These are phyloP conservation scores for Mugil cephalus DNA, from an alignment of 2,113 vertebrate species.

Conservation along the genomic window DNA sequence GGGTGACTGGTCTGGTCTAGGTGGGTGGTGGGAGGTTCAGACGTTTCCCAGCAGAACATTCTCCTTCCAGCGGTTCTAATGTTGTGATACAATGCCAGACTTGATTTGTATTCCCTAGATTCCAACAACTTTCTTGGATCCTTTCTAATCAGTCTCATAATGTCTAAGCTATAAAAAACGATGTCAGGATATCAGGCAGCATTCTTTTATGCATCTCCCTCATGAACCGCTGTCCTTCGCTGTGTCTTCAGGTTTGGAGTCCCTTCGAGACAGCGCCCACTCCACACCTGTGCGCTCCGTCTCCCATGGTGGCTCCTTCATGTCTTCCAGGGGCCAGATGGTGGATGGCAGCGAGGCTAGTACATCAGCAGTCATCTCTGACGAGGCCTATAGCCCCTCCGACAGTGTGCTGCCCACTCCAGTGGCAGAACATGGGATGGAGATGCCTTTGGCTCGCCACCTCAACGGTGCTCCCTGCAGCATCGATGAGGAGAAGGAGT, in stretches of 20 bases:
- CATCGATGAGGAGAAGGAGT: conserved; percentile 89
- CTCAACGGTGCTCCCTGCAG: conserved; percentile 90
- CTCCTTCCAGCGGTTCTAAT: too few relatives aligned
- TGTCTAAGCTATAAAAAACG: too few relatives aligned
- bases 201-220: not conserved
- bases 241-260: conserved; percentile 89
- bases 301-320: conserved; percentile 89
- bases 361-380: conserved; percentile 87
- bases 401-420: conserved; percentile 94
- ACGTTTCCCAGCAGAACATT: too few relatives aligned
- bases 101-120: too few relatives aligned
- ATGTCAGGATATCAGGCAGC: too few relatives aligned
- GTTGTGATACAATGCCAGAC: too few relatives aligned
- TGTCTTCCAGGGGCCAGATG: conserved; percentile 76
- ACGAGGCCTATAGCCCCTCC: conserved; percentile 92
- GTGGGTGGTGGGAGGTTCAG: too few relatives aligned
- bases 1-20: too few relatives aligned
- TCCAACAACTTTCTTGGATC: too few relatives aligned
- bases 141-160: too few relatives aligned
- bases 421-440: conserved; percentile 89
- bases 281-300: conserved; percentile 91
- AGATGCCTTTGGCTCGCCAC: conserved; percentile 87
- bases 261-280: conserved; percentile 93
- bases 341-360: conserved; percentile 85
- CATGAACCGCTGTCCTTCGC: conserved; percentile 5